A percentile compares a stretch with the other conserved stretches of the same genome.
phyloP scores from a whole-genome alignment of 2,113 vertebrate species.

The Scopus umbretta region DNA sequence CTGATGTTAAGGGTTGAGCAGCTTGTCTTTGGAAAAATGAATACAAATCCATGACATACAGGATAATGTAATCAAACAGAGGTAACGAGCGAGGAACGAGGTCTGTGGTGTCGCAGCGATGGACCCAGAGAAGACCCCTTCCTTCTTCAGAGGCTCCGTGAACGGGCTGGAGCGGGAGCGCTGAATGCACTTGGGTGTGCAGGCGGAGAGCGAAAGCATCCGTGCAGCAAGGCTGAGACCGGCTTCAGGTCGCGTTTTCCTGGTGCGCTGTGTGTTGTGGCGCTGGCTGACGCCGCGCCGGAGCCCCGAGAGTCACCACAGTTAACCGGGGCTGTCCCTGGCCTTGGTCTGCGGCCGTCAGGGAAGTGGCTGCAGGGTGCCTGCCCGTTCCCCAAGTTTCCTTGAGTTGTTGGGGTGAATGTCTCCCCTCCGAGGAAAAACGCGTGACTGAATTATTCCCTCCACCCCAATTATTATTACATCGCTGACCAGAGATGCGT shows the following conservation, averaged over 20 bases:
- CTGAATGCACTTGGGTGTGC: rapidly evolving
- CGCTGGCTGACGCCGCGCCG: rapidly evolving
- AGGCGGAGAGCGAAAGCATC: background rate
- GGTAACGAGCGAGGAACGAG: rapidly evolving
- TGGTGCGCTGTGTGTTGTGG: background rate
- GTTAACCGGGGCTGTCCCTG: background rate
- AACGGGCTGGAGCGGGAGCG: background rate
- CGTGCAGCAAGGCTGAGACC: rapidly evolving
- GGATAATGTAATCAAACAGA: background rate
- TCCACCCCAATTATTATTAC: background rate
- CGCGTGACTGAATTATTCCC: background rate
- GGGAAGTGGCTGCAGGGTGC: background rate
- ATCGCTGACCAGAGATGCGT: background rate
- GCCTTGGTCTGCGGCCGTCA: background rate
- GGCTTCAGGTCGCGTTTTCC: background rate
- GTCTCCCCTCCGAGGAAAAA: background rate
- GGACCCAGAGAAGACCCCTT: background rate
- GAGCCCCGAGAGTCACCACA: background rate
- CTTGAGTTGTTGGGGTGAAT: background rate
- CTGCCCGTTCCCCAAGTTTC: background rate
- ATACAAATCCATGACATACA: rapidly evolving
- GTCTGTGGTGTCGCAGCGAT: rapidly evolving
- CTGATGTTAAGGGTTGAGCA: background rate
- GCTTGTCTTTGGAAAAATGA: background rate
- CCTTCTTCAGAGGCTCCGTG: background rate